phyloP scores from a whole-genome alignment of 2,888 invertebrate genomes.

The Acheta domesticus region DNA sequence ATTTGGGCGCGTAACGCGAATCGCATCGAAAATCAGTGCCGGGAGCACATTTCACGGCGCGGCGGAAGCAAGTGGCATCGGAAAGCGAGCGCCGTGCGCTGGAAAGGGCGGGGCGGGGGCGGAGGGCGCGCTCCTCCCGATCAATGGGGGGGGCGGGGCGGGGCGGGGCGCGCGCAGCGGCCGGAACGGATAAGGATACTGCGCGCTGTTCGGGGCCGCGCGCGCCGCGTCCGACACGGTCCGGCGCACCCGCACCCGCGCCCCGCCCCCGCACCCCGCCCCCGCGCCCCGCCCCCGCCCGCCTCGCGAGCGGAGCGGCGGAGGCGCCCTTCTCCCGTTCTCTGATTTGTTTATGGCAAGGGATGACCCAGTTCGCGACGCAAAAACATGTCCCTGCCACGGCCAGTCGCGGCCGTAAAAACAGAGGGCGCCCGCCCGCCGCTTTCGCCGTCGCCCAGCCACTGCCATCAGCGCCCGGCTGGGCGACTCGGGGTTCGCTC shows the following conservation, averaged over 20 bases:
- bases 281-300: neutral
- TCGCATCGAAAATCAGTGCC: too few species aligned
- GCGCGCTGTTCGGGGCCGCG: neutral
- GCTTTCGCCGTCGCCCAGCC: neutral
- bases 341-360: slow-evolving; percentile 18
- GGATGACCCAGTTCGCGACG: slow-evolving; percentile 18
- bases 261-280: neutral
- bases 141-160: neutral
- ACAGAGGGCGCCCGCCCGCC: neutral
- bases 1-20: too few species aligned
- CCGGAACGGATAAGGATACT: slow-evolving; percentile 7
- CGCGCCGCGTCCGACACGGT: neutral
- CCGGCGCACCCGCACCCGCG: neutral
- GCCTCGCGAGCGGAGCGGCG: neutral
- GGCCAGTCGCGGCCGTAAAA: slow-evolving; percentile 8
- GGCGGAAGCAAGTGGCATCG: too few species aligned
- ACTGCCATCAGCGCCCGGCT: neutral
- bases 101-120: neutral
- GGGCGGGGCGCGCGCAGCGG: neutral
- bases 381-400: slow-evolving; percentile 18
- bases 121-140: neutral
- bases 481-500: too few species aligned
- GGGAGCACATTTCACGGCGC: too few species aligned
- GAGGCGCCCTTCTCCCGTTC: neutral
- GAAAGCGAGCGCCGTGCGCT: neutral